These are phyloP conservation scores for Alcis repandata DNA, from an alignment of 2,888 invertebrate species.

Conservation along the genomic window DNA sequence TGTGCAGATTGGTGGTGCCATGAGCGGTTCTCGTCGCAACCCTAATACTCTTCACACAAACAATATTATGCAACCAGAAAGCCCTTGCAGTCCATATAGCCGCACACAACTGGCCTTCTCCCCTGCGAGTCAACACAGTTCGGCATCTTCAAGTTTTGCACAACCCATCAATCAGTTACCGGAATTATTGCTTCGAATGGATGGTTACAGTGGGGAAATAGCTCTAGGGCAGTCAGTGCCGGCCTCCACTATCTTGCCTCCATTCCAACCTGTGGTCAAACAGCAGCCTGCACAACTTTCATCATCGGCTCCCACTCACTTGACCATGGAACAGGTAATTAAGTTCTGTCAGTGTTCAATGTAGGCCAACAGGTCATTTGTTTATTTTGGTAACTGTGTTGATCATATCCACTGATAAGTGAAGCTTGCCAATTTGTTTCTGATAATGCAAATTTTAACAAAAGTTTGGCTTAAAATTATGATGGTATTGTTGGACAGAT, in stretches of 20 bases:
- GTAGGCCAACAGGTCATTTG: constrained; percentile 14
- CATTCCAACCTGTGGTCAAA: constrained; percentile 74
- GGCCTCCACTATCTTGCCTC: constrained; percentile 83
- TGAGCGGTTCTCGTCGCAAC: constrained; percentile 72
- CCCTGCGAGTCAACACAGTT: constrained; percentile 89
- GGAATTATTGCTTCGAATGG: constrained; percentile 90
- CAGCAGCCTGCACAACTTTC: constrained; percentile 89
- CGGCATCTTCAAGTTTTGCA: constrained; percentile 81
- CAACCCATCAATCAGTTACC: constrained; percentile 83
- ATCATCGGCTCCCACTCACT: constrained; percentile 95
- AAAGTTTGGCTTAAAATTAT: neutral
- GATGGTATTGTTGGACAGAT: constrained; percentile 78
- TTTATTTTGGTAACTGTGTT: constrained; percentile 20
- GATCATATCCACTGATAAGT: constrained; percentile 21
- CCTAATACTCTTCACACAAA: constrained; percentile 60
- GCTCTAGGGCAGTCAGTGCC: constrained; percentile 89
- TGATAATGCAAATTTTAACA: constrained; percentile 13
- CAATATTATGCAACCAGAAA: constrained; percentile 67
- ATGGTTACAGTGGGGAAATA: constrained; percentile 85
- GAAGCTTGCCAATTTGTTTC: constrained; percentile 11
- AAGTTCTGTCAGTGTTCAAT: neutral
- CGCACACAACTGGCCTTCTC: constrained; percentile 86
- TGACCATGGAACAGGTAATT: constrained; percentile 90
- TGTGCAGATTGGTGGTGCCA: constrained; percentile 82
- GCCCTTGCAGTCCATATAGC: constrained; percentile 85